These are phyloP conservation scores for Hoplodrina ambigua DNA, from an alignment of 2,888 invertebrate genomes.

Conservation along the genomic window DNA sequence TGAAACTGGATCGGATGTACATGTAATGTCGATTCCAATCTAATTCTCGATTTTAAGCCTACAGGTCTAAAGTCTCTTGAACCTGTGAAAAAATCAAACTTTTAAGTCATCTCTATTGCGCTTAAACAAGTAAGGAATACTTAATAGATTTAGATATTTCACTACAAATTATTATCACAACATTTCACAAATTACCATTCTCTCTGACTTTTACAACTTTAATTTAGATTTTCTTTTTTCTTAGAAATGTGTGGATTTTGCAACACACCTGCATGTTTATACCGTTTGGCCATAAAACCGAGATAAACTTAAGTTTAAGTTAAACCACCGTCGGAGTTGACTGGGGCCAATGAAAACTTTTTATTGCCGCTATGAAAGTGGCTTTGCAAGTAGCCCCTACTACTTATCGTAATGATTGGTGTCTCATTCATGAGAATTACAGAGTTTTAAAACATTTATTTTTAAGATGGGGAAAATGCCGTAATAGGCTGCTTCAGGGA, in stretches of 20 bases:
- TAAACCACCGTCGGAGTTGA: slow-evolving; percentile 71
- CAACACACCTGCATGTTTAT: slow-evolving; percentile 67
- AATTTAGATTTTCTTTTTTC: slow-evolving; percentile 36
- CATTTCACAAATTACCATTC: slow-evolving; percentile 22
- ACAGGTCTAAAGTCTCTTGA: too few relatives aligned
- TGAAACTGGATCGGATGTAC: too few relatives aligned
- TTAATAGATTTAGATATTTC: too few relatives aligned
- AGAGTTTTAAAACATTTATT: not conserved
- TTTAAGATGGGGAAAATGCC: not conserved
- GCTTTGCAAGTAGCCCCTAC: slow-evolving; percentile 72
- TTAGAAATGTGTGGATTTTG: slow-evolving; percentile 47
- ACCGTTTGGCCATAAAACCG: slow-evolving; percentile 77
- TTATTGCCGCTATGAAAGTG: slow-evolving; percentile 82
- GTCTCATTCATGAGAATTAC: slow-evolving; percentile 26
- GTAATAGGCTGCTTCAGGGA: too few relatives aligned
- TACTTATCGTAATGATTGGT: slow-evolving; percentile 47
- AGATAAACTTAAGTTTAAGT: slow-evolving; percentile 81
- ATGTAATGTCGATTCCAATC: too few relatives aligned
- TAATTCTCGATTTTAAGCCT: too few relatives aligned
- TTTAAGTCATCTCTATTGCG: too few relatives aligned
- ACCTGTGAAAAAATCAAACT: too few relatives aligned
- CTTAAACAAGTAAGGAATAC: too few relatives aligned
- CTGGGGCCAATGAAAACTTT: slow-evolving; percentile 85
- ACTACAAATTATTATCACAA: slow-evolving; percentile 4
- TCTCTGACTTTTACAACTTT: slow-evolving; percentile 15